Conservation (phyloP, 2,888 invertebrate species). For the Caenorhabditis afra region DNA sequence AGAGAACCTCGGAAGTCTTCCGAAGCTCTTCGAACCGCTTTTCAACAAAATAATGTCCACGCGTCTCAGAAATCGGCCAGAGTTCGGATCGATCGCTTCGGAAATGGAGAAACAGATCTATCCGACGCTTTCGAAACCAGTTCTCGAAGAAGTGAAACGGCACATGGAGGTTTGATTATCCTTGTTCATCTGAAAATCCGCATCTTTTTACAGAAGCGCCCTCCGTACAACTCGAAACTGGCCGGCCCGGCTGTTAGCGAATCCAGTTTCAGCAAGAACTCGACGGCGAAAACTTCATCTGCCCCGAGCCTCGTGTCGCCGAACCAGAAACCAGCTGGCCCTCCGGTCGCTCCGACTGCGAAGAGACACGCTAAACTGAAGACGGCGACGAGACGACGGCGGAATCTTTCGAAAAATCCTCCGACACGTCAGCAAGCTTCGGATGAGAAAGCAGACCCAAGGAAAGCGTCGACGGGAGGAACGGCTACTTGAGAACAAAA, state of each 20-base stretch:
- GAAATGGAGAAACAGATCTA: constrained; percentile 15
- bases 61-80: neutral
- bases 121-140: constrained; percentile 13
- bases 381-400: neutral
- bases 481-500: no score
- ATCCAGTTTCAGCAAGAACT: no score
- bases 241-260: no score
- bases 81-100: neutral
- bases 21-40: constrained; percentile 5
- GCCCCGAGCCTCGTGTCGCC: neutral
- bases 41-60: constrained; percentile 3
- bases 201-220: neutral
- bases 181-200: neutral
- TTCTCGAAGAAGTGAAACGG: constrained; percentile 2
- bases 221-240: neutral
- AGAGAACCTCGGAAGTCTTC: constrained; percentile 13
- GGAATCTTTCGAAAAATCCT: no score
- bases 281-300: neutral
- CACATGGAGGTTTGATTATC: constrained; percentile 22
- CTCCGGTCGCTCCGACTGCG: neutral
- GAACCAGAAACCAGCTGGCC: neutral
- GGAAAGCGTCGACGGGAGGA: no score
- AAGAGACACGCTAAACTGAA: neutral
- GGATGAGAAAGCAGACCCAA: no score
- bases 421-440: no score